phyloP scores from a whole-genome alignment of 2,797 vertebrate genomes.

The Loriculus beryllinus region DNA sequence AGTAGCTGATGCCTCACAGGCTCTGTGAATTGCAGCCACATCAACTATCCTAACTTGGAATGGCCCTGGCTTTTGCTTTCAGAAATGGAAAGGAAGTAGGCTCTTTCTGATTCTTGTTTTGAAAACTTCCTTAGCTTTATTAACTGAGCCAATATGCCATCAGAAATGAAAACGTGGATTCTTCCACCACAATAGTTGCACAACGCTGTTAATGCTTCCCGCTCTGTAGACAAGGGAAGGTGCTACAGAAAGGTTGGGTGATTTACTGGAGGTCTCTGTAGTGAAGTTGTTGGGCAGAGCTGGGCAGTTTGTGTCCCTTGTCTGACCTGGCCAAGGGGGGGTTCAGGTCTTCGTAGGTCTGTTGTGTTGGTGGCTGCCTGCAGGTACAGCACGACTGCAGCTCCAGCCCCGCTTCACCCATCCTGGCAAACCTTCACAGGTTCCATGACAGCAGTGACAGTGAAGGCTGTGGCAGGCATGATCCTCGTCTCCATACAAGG shows the following conservation, averaged over 20 bases:
- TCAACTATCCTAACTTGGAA: background rate
- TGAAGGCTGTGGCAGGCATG: slow-evolving; percentile 94
- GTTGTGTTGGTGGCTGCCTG: background rate
- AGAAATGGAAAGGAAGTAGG: background rate
- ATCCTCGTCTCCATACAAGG: slow-evolving; percentile 85
- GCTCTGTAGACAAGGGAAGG: background rate
- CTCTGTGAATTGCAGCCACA: background rate
- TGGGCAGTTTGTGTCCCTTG: background rate
- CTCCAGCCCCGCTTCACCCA: background rate
- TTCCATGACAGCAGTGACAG: slow-evolving; percentile 89
- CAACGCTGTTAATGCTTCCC: background rate
- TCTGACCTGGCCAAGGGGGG: background rate
- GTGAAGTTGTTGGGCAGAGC: background rate
- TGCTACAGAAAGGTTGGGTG: background rate
- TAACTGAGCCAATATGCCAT: background rate
- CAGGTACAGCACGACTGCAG: fast-evolving
- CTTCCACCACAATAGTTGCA: background rate
- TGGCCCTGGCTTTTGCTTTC: background rate
- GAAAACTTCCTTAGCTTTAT: background rate
- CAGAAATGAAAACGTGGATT: background rate
- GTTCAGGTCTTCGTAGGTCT: background rate
- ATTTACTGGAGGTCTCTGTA: background rate
- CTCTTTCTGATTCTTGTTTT: background rate
- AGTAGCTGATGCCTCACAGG: background rate
- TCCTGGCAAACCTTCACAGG: slow-evolving; percentile 69